Percentiles rank a stretch among this genome's conserved stretches.
phyloP scores from a whole-genome alignment of 2,888 invertebrate species.

The Limnephilus auricula region DNA sequence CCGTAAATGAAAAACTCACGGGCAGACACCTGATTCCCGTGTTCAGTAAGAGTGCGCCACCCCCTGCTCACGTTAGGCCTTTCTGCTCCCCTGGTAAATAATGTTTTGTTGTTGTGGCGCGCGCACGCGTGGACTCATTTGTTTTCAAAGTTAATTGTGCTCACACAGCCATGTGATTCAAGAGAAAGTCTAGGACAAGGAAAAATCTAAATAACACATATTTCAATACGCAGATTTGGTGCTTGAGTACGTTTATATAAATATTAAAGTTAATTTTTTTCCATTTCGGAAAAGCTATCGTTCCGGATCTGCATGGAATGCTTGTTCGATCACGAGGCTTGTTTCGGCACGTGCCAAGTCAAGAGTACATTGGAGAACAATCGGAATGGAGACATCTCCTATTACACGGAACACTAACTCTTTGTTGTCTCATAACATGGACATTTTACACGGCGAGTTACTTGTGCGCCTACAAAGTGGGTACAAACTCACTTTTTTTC shows the following conservation, averaged over 20 bases:
- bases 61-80: not conserved
- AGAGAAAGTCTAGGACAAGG: not conserved
- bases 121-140: slow-evolving; percentile 35
- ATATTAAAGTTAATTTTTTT: not conserved
- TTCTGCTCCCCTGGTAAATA: slow-evolving; percentile 10
- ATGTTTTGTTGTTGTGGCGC: slow-evolving; percentile 34
- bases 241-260: not conserved
- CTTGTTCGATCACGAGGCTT: slow-evolving; percentile 33
- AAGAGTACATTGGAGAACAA: slow-evolving; percentile 40
- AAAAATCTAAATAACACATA: not conserved
- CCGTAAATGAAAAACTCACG: slow-evolving; percentile 29
- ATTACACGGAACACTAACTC: slow-evolving; percentile 46
- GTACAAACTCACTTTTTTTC: not conserved
- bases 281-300: slow-evolving; percentile 6
- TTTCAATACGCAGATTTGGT: not conserved
- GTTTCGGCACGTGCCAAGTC: slow-evolving; percentile 47
- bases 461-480: not conserved
- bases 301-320: slow-evolving; percentile 12
- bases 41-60: slow-evolving; percentile 35
- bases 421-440: slow-evolving; percentile 41
- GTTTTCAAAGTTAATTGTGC: slow-evolving; percentile 46
- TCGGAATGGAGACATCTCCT: slow-evolving; percentile 45
- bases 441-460: slow-evolving; percentile 23
- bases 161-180: not conserved
- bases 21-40: slow-evolving; percentile 40